Base-by-base conservation (phyloP, 2,797 vertebrate species). In the Falco naumanni region DNA sequence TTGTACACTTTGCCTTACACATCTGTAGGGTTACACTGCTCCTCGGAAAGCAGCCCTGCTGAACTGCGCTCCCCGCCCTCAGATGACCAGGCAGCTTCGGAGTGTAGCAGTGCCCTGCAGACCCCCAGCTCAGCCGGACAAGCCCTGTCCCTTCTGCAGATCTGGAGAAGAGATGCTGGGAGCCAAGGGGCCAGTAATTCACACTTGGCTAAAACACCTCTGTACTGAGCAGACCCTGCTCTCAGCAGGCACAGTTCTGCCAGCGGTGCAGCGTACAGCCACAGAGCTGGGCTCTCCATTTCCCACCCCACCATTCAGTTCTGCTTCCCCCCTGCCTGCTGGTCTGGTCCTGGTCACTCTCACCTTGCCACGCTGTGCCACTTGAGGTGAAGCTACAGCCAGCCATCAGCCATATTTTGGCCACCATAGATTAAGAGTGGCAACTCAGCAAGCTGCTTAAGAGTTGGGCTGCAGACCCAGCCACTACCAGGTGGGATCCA, bases 1-100 rank as follows among this genome's bases (percentile, higher is more conserved):
- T 6, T 15, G 22, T 28, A 74, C 9, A 5, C 61, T 68, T 45
- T 20, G 21, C 33, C 50, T 29, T 34, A 51, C 17, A 9, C 2
- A 2, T n/a, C 34, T 57, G 33, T 33, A 79, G 56, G 43, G 13
- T 69, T 69, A 75, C 60, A 20, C 41, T 28, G 22, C 16, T 63
- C 74, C 34, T 24, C 4, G 1, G 43, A 79, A 56, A 50, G 53
- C 72, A 66, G 48, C 41, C n/a, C 10, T 8, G 8, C 31, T 3
- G 0, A 72, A 29, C 60, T n/a, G 14, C 2, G 6, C n/a, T 66
- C 31, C 59, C 31, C 41, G 37, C 21, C 53, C 34, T 25, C 66
- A 60, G 59, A 41, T 0, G 0, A 17, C 10, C 34, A 66, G 34
- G 8, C 1, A 5, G 39, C 47, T 57, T 57, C 0, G 2, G 54